Conservation (phyloP, 1,140 invertebrate species). For the Drosophila bifasciata region DNA sequence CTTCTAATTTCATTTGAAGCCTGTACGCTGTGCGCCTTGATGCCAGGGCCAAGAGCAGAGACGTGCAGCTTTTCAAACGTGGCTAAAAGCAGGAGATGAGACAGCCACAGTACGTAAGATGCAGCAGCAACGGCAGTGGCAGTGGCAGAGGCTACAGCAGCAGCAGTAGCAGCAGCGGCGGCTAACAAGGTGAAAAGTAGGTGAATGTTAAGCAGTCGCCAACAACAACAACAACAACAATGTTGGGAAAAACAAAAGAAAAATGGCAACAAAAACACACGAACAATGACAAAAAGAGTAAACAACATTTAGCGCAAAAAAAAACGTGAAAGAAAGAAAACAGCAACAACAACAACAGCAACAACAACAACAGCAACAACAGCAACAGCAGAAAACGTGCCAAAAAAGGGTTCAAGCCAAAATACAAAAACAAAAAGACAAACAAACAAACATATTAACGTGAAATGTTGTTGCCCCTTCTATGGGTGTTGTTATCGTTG, state of each 20-base stretch:
- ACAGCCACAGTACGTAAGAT: too few relatives aligned
- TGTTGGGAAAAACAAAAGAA: slow-evolving; percentile 72
- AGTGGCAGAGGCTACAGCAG: too few relatives aligned
- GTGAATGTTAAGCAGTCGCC: slow-evolving; percentile 75
- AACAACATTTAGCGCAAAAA: slow-evolving; percentile 73
- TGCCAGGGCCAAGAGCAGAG: slow-evolving; percentile 70
- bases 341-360: slow-evolving; percentile 22
- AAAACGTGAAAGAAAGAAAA: slow-evolving; percentile 31
- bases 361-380: slow-evolving; percentile 24
- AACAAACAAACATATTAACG: slow-evolving; percentile 78
- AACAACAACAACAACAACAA: slow-evolving; percentile 42
- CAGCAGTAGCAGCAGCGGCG: slow-evolving; percentile 27
- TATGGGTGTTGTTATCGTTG: slow-evolving; percentile 43
- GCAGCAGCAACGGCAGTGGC: too few relatives aligned
- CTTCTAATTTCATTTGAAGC: slow-evolving; percentile 80
- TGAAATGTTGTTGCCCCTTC: slow-evolving; percentile 64
- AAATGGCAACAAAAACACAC: slow-evolving; percentile 57
- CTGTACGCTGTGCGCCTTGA: slow-evolving; percentile 63
- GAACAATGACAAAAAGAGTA: slow-evolving; percentile 77
- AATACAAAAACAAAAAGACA: slow-evolving; percentile 57
- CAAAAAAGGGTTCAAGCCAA: slow-evolving; percentile 59
- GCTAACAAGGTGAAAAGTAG: slow-evolving; percentile 79
- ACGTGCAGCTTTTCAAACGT: slow-evolving; percentile 47
- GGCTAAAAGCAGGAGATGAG: slow-evolving; percentile 1
- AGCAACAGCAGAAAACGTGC: slow-evolving; percentile 41